Percentiles rank a stretch among this genome's conserved stretches.
Evolutionary conservation across 2,888 invertebrate genomes (phyloP).

Genomic region (Trissonchulus sp.): DNA sequence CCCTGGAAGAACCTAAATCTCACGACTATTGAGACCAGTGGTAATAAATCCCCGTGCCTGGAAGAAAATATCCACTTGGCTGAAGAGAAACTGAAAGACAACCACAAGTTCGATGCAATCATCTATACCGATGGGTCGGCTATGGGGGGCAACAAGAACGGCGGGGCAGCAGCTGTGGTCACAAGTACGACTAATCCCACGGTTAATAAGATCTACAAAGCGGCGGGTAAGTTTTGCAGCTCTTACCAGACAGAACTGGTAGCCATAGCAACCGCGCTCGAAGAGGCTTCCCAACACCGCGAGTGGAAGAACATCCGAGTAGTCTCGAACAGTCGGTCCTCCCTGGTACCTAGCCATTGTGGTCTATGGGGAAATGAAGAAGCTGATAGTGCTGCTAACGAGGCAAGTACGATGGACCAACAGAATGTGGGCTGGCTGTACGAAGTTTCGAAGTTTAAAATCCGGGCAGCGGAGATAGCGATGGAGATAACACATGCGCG

Average conservation of each 20-base stretch:
- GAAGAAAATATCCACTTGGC: slow-evolving; percentile 2
- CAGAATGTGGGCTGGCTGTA: no score
- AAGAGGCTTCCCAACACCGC: no score
- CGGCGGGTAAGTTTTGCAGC: neutral
- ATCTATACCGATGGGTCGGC: slow-evolving; percentile 7
- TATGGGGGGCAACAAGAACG: neutral
- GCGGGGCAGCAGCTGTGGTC: neutral
- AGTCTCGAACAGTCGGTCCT: no score
- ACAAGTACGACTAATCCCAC: neutral
- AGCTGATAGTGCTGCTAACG: no score
- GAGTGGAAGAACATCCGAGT: no score
- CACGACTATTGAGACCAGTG: neutral
- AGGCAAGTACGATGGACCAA: no score
- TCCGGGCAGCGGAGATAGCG: no score
- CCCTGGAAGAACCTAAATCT: neutral
- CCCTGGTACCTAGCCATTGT: no score
- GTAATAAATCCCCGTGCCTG: neutral
- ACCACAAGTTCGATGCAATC: neutral
- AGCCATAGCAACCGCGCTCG: neutral
- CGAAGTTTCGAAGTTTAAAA: no score
- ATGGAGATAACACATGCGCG: no score
- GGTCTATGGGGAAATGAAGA: no score
- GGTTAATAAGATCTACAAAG: neutral
- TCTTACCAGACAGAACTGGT: slow-evolving; percentile 10
- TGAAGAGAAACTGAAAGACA: slow-evolving; percentile 6